Conservation (phyloP, 1,140 invertebrate species). For the Leptinotarsa texana region DNA sequence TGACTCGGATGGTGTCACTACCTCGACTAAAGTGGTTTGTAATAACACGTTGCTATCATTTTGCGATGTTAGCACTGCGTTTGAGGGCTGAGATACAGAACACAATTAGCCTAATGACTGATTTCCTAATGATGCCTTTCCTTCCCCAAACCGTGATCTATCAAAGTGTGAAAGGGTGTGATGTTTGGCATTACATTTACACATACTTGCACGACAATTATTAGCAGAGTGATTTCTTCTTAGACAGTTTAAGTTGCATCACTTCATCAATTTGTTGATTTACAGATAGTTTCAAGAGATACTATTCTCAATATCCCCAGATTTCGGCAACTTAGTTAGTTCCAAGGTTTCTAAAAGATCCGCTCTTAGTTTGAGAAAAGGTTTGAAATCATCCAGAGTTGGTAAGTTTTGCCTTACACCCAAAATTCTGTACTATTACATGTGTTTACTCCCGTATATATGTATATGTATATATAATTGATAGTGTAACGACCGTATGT, state of each 20-base stretch:
- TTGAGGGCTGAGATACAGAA: neutral
- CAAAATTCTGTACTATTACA: too few species aligned
- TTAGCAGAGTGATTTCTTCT: neutral
- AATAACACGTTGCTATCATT: neutral
- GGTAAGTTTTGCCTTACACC: too few species aligned
- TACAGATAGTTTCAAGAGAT: neutral
- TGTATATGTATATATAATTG: too few species aligned
- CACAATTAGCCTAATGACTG: neutral
- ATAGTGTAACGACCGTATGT: too few species aligned
- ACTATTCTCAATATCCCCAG: neutral
- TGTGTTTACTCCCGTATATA: too few species aligned
- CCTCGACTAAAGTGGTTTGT: neutral
- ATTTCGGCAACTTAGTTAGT: too few species aligned
- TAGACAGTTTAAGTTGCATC: constrained; percentile 11
- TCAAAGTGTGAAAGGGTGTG: constrained; percentile 17
- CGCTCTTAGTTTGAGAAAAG: too few species aligned
- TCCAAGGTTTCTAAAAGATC: too few species aligned
- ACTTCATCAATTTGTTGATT: neutral
- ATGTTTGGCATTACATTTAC: constrained; percentile 20
- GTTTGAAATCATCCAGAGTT: too few species aligned
- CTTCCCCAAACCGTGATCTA: neutral
- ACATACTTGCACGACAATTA: neutral
- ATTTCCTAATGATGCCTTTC: neutral
- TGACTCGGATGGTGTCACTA: neutral
- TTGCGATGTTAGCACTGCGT: neutral